Percentiles rank a stretch among this genome's conserved stretches.
phyloP scores from a whole-genome alignment of 2,797 vertebrate genomes.

The Tamandua tetradactyla region DNA sequence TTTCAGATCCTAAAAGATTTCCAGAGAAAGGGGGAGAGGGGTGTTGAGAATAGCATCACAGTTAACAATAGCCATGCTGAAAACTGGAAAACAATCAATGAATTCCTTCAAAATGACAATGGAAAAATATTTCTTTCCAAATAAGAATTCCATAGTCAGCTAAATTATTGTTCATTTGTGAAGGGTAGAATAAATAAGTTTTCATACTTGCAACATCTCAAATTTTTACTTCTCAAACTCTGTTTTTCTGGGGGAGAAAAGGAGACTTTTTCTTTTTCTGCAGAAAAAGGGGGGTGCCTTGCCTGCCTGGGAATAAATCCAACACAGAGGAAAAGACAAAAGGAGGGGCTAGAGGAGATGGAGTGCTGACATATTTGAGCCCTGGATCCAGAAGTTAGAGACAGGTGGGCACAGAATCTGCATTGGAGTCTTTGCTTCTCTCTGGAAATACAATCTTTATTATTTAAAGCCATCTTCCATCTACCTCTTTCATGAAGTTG shows the following conservation, averaged over 20 bases:
- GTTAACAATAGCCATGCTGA: background rate
- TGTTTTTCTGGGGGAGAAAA: background rate
- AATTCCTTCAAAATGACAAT: background rate
- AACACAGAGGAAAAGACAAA: background rate
- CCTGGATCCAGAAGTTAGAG: too few species aligned
- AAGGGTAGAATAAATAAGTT: background rate
- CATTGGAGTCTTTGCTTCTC: background rate
- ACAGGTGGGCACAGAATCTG: fast-evolving
- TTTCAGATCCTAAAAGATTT: background rate
- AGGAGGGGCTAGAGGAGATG: fast-evolving
- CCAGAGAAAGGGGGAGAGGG: background rate
- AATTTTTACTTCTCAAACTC: background rate
- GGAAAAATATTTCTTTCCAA: background rate
- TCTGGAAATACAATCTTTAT: background rate
- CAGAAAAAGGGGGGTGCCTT: background rate
- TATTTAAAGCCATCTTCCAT: background rate
- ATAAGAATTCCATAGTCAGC: background rate
- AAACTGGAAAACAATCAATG: background rate
- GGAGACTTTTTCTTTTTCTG: background rate
- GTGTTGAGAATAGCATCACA: background rate
- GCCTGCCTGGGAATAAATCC: background rate
- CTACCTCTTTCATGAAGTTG: background rate
- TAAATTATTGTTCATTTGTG: background rate
- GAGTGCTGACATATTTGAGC: fast-evolving
- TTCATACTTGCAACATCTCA: background rate